These are phyloP conservation scores for Lottia scabra DNA, from an alignment of 2,888 invertebrate species.

Conservation along the genomic window DNA sequence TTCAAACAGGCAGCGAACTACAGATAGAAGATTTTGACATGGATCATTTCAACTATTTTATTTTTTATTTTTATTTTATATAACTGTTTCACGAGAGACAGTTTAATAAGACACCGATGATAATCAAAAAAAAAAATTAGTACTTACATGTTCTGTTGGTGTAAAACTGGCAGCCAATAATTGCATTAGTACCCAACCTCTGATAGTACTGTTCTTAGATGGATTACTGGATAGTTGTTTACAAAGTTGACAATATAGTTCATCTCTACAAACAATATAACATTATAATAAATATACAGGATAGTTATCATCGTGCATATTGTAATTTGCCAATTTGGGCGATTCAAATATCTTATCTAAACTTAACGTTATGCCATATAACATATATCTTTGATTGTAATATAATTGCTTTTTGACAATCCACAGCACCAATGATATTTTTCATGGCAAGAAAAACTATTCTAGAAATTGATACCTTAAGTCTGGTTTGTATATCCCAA, in stretches of 20 bases:
- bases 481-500: constrained; percentile 56
- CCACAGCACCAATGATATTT: too few relatives aligned
- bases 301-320: too few relatives aligned
- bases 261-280: constrained; percentile 45
- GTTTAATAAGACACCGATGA: too few relatives aligned
- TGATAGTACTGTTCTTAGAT: constrained; percentile 54
- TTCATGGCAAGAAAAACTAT: too few relatives aligned
- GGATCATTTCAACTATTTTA: neutral
- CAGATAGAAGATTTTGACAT: constrained; percentile 15
- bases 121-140: too few relatives aligned
- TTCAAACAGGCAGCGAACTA: constrained; percentile 53
- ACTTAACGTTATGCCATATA: too few relatives aligned
- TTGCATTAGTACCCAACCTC: constrained; percentile 57
- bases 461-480: constrained; percentile 41
- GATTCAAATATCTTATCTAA: too few relatives aligned
- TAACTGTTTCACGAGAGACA: too few relatives aligned
- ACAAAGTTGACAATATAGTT: constrained; percentile 58
- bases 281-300: neutral
- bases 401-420: too few relatives aligned
- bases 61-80: too few relatives aligned
- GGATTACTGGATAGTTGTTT: constrained; percentile 62
- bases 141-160: constrained; percentile 53
- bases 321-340: too few relatives aligned
- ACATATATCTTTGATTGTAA: too few relatives aligned
- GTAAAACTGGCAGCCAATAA: constrained; percentile 54